A percentile compares a stretch with the other conserved stretches of the same genome.
Evolutionary conservation across 2,113 vertebrate genomes (phyloP).

Genomic region (Peromyscus polionotus): DNA sequence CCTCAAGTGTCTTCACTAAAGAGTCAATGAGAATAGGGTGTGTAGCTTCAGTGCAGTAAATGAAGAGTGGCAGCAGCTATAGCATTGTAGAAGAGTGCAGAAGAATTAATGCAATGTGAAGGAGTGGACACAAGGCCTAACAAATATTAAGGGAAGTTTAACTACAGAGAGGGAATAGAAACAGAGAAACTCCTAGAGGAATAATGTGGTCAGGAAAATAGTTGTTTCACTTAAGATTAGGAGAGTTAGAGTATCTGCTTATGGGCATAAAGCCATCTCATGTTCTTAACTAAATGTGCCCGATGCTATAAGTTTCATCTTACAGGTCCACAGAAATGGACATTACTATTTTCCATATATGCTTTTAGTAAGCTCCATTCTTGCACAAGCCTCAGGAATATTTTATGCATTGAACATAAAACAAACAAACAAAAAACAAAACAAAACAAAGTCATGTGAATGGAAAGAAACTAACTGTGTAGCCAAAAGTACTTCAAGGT

Average conservation of each 20-base stretch:
- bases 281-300: background rate
- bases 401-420: slow-evolving; percentile 17
- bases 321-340: background rate
- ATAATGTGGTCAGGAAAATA: background rate
- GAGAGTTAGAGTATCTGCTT: background rate
- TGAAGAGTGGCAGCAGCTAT: background rate
- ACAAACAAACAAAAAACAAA: background rate
- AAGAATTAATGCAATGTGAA: background rate
- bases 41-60: background rate
- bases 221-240: background rate
- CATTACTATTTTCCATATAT: background rate
- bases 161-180: background rate
- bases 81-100: background rate
- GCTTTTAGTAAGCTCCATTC: background rate
- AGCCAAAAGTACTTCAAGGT: background rate
- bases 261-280: background rate
- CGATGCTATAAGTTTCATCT: background rate
- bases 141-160: background rate
- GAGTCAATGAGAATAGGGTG: background rate
- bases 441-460: background rate
- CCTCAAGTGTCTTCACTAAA: background rate
- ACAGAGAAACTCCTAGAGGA: background rate
- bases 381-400: background rate
- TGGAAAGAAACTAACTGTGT: background rate
- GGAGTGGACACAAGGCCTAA: background rate